A percentile compares a stretch with the other conserved stretches of the same genome.
These are phyloP conservation scores for Acheta domesticus DNA, from an alignment of 2,888 invertebrate genomes.

Conservation along the genomic window DNA sequence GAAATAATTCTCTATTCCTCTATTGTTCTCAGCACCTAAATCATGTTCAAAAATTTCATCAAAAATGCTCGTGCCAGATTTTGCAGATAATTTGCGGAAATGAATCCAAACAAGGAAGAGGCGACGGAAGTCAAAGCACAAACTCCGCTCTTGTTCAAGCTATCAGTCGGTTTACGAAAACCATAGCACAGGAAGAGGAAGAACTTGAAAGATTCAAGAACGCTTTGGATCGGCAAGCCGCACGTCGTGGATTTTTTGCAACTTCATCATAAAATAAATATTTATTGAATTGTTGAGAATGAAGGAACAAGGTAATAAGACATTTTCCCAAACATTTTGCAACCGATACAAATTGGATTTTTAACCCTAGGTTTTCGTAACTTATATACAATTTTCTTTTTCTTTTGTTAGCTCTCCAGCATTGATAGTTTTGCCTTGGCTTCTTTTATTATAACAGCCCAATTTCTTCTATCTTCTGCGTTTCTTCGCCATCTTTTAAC, in stretches of 20 bases:
- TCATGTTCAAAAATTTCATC: background rate
- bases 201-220: slow-evolving; percentile 61
- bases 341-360: too few species aligned
- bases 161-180: slow-evolving; percentile 62
- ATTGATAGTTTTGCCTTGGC: too few species aligned
- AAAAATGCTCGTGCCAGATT: slow-evolving; percentile 33
- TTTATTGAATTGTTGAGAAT: too few species aligned
- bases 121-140: slow-evolving; percentile 46
- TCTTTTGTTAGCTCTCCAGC: too few species aligned
- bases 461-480: too few species aligned
- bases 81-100: slow-evolving; percentile 63
- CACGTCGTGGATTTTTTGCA: slow-evolving; percentile 67
- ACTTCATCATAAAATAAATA: slow-evolving; percentile 41
- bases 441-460: too few species aligned
- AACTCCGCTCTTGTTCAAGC: slow-evolving; percentile 57
- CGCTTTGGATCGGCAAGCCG: slow-evolving; percentile 50
- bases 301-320: too few species aligned
- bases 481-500: too few species aligned
- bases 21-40: background rate
- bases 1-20: background rate
- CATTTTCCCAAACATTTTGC: too few species aligned
- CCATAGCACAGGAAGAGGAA: slow-evolving; percentile 63
- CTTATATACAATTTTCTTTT: too few species aligned
- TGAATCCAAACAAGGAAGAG: slow-evolving; percentile 47
- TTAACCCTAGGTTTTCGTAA: too few species aligned